These are phyloP conservation scores for Xanthostigma xanthostigma DNA, from an alignment of 2,888 invertebrate species.

Conservation along the genomic window DNA sequence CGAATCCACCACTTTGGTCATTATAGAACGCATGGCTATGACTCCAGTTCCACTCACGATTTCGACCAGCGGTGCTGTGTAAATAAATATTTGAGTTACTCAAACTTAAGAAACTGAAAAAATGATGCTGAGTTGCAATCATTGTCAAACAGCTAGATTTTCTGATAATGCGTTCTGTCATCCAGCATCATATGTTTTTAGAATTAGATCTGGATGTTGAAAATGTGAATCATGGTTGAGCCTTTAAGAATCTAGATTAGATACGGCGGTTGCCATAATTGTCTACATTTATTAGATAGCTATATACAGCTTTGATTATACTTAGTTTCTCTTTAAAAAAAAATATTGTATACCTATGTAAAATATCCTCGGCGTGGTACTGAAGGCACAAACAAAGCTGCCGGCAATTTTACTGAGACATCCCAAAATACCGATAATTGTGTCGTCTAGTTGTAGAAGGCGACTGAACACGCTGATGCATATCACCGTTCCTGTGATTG, in stretches of 20 bases:
- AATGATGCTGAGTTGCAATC: background rate
- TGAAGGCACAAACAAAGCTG: conserved; percentile 26
- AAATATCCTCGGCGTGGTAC: conserved; percentile 20
- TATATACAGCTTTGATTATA: background rate
- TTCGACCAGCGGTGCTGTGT: conserved; percentile 18
- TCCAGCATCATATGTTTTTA: too few relatives aligned
- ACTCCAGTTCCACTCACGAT: conserved; percentile 23
- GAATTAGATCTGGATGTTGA: too few relatives aligned
- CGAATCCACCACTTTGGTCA: conserved; percentile 26
- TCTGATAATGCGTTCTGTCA: too few relatives aligned
- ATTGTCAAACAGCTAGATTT: too few relatives aligned
- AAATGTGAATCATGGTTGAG: too few relatives aligned
- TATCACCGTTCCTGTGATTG: conserved; percentile 19
- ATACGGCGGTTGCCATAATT: too few relatives aligned
- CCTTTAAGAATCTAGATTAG: too few relatives aligned
- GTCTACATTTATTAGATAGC: background rate
- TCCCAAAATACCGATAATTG: conserved; percentile 25
- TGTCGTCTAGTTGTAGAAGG: conserved; percentile 24
- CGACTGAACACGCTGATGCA: conserved; percentile 22
- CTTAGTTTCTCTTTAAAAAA: background rate
- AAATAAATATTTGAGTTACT: background rate
- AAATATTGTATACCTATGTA: conserved; percentile 23
- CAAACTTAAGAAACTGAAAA: background rate
- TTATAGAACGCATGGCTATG: conserved; percentile 25
- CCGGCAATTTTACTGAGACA: conserved; percentile 28